Base-by-base conservation (phyloP, 1,140 invertebrate genomes). In the Drosophila arawakana region DNA sequence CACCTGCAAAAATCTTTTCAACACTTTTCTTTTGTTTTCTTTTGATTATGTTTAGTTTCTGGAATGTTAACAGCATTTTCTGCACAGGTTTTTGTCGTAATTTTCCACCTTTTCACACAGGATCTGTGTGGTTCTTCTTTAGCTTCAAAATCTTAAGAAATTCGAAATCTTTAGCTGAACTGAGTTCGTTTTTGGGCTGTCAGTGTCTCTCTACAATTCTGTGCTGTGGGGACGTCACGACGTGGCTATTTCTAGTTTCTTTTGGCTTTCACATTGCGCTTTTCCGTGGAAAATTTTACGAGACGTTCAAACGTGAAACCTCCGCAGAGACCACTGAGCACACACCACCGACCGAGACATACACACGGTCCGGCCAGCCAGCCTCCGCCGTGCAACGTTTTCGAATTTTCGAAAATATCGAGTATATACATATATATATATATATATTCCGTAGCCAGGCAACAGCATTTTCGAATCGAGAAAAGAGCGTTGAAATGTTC, bases 291-390 rank as follows among this genome's bases (percentile, higher is more conserved):
- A 89, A 74, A 84, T 89, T 71, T 63, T 80, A 57, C 78, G 77
- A 81, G 78, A 91, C 91, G 91, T 92, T 92, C 89, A 82, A 88
- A 92, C 89, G 91, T 92, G 88, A 92, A 92, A 92, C 91, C 91
- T 92, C 91, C 91, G 91, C 88, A 91, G 91, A 92, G 91, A 92
- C 85, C 91, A 92, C 91, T 92, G 89, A 92, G 86, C 63, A 76
- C 52, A 43, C 41, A 34, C 39, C 41, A 13, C 55, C 10, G 54
- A 59, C 46, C 44, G 34, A 55, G 60, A 37, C 68, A 35, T 49
- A 63, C 58, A 57, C 67, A 76, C 73, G 82, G 81, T 65, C 66
- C 55, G 75, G 71, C 79, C 70, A 54, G 60, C 69, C 68, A 62
- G 49, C 34, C 50, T 30, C n/a, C 34, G 66, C 59, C 69, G 67